These are phyloP conservation scores for Eristalis intricaria DNA, from an alignment of 2,888 invertebrate species.

Conservation along the genomic window DNA sequence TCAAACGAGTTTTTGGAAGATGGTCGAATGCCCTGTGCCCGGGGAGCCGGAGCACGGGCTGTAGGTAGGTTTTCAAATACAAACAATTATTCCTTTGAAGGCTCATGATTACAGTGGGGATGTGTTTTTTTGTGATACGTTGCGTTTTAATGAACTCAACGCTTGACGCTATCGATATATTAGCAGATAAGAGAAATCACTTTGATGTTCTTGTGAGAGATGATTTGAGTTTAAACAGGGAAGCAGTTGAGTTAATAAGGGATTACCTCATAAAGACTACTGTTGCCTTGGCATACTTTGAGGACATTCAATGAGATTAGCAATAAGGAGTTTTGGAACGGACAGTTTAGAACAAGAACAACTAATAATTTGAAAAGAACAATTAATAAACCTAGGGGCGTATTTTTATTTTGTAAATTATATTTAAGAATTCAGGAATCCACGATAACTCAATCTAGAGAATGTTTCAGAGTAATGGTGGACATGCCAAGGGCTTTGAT, in stretches of 20 bases:
- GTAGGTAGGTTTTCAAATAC: neutral
- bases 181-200: neutral
- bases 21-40: neutral
- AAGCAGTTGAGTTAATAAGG: too few species aligned
- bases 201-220: neutral
- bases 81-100: neutral
- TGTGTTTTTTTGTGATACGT: neutral
- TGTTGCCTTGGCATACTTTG: too few species aligned
- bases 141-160: neutral
- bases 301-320: neutral
- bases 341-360: too few species aligned
- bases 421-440: too few species aligned
- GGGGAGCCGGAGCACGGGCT: neutral
- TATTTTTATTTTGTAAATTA: too few species aligned
- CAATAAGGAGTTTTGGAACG: too few species aligned
- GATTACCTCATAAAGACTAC: too few species aligned
- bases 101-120: neutral
- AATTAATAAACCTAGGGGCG: too few species aligned
- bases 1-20: neutral
- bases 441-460: too few species aligned
- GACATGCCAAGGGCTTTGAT: too few species aligned
- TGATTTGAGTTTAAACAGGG: neutral
- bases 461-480: too few species aligned
- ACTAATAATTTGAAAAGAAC: too few species aligned
- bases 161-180: neutral